Evolutionary conservation across 1,140 invertebrate genomes (phyloP), one percentile per base, ranked within the genome.

Genomic region (Atopsyche davidsoni): DNA sequence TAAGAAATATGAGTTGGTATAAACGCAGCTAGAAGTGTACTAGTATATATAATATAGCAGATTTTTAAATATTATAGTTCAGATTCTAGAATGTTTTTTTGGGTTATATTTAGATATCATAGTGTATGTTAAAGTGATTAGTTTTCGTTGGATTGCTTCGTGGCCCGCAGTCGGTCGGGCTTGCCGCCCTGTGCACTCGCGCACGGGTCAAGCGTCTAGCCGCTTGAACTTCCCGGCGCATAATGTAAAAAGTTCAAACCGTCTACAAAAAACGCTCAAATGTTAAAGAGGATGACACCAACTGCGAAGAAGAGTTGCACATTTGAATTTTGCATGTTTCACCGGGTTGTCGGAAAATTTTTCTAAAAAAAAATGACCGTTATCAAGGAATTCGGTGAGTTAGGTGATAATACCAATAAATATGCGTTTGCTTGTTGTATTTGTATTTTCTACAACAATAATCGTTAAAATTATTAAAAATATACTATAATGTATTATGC

Each of bases 251-350:
- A 23, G n/a, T 25, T n/a, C 2, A 3, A 6, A 28, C n/a, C 24
- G n/a, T 28, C n/a, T 28, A 28, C 24, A 28, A 7, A 6, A 28
- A 7, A 28, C 24, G 24, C 6, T 7, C 6, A 28, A 28, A 28
- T n/a, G 6, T 28, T 28, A 7, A 7, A 28, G 28, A 41, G 24
- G 40, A 50, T 50, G 48, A 43, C 40, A 50, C n/a, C n/a, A n/a
- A n/a, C 41, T 14, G 32, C 36, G 31, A 50, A 36, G 48, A 43
- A 49, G 46, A 17, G 19, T 22, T 50, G 48, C 48, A 50, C 40
- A 50, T 50, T 50, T 35, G 32, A 50, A 50, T 50, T 40, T 50
- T 50, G 40, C 48, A 43, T 18, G 36, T 18, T 34, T 23, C 31
- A 42, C 40, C 19, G 48, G 48, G 48, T 35, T 10, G 3, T 4